Conservation (phyloP, 2,888 invertebrate species). For the Drosophila anceps region DNA sequence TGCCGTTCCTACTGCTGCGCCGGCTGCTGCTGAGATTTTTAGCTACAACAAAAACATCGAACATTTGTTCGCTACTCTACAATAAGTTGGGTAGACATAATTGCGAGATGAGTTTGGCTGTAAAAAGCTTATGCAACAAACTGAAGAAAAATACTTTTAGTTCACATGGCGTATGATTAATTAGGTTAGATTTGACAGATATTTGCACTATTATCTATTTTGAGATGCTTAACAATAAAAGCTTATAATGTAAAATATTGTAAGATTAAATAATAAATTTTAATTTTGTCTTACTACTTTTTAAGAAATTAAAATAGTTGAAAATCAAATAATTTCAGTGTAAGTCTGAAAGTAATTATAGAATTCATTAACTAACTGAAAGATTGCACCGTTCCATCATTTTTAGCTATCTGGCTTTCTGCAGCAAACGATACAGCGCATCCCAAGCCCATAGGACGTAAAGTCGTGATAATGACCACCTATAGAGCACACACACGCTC, state of each 20-base stretch:
- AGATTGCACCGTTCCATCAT: constrained; percentile 53
- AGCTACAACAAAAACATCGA: constrained; percentile 29
- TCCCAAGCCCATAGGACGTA: constrained; percentile 49
- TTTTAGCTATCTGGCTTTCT: constrained; percentile 38
- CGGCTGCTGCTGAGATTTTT: constrained; percentile 49
- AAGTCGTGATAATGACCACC: constrained; percentile 81
- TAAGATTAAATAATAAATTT: background rate
- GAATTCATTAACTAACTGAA: constrained; percentile 1
- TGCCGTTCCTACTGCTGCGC: constrained; percentile 35
- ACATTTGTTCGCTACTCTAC: constrained; percentile 33
- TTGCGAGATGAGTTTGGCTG: background rate
- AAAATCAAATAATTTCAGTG: constrained; percentile 6
- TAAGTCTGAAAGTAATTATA: constrained; percentile 8
- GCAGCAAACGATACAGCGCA: constrained; percentile 39
- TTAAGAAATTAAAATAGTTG: background rate
- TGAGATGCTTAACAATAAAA: background rate
- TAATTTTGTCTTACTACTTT: background rate
- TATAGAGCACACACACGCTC: constrained; percentile 77
- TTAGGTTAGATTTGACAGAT: background rate
- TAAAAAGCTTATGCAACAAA: background rate
- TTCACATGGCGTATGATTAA: constrained; percentile 17
- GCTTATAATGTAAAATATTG: background rate
- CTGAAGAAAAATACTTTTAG: background rate
- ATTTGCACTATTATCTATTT: background rate
- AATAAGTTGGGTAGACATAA: background rate